A percentile compares a stretch with the other conserved stretches of the same genome.
These are phyloP conservation scores for Scaptomyza cyrtandrae DNA, from an alignment of 2,888 invertebrate genomes.

Conservation along the genomic window DNA sequence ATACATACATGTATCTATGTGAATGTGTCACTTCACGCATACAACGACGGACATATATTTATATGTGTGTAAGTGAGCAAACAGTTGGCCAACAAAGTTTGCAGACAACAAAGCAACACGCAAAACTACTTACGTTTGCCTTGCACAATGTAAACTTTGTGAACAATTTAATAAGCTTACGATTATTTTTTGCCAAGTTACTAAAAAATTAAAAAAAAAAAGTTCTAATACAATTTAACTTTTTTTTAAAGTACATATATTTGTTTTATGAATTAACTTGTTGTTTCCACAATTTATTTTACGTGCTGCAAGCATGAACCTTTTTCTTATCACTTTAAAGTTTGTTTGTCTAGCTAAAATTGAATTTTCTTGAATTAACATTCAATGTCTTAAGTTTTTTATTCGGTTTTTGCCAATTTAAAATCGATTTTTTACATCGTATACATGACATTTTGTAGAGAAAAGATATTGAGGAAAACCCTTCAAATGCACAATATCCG, in stretches of 20 bases:
- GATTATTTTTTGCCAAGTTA: conserved; percentile 29
- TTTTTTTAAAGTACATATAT: not conserved
- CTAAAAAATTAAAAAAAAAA: not conserved
- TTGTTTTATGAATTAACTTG: conserved; percentile 6
- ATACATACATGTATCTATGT: conserved; percentile 3
- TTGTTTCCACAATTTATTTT: not conserved
- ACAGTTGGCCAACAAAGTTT: conserved; percentile 71
- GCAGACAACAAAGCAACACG: conserved; percentile 62
- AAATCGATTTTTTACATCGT: not conserved
- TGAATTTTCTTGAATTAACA: not conserved
- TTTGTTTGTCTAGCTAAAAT: not conserved
- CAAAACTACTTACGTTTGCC: conserved; percentile 70
- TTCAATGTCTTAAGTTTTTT: not conserved
- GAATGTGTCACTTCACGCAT: conserved; percentile 15
- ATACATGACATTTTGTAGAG: not conserved
- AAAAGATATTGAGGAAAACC: conserved; percentile 5
- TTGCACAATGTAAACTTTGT: conserved; percentile 60
- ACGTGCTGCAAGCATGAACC: not conserved
- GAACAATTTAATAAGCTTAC: conserved; percentile 62
- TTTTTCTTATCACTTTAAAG: not conserved
- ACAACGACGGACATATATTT: conserved; percentile 18
- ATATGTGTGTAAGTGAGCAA: conserved; percentile 44
- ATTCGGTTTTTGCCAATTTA: not conserved
- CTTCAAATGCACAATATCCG: conserved; percentile 20
- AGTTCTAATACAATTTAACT: not conserved